These are phyloP conservation scores for Arizona elegans DNA, from an alignment of 2,113 vertebrate species.

Conservation along the genomic window DNA sequence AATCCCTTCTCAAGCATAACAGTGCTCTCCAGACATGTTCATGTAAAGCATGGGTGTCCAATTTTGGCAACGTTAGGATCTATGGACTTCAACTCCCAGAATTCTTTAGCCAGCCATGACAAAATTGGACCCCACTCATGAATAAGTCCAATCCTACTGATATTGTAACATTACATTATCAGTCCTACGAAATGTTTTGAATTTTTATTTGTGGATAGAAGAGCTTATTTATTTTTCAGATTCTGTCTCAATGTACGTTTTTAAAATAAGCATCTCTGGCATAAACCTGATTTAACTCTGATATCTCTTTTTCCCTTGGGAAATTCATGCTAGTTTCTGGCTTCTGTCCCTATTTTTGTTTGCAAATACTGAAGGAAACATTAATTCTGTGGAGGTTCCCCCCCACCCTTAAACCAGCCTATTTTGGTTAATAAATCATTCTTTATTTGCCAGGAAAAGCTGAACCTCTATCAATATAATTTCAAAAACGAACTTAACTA, in stretches of 20 bases:
- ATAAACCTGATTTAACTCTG: constrained; percentile 48
- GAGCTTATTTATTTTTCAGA: constrained; percentile 36
- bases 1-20: background rate
- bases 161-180: background rate
- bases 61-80: background rate
- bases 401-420: background rate
- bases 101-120: background rate
- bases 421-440: constrained; percentile 34
- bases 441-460: constrained; percentile 26
- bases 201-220: background rate
- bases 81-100: background rate
- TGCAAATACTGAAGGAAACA: background rate
- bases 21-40: background rate
- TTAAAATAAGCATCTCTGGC: constrained; percentile 18
- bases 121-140: background rate
- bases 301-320: constrained; percentile 51
- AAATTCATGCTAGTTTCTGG: constrained; percentile 1
- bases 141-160: background rate
- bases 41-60: background rate
- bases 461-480: constrained; percentile 29
- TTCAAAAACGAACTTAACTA: constrained; percentile 50
- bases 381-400: constrained; percentile 7
- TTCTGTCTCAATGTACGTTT: background rate
- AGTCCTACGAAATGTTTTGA: constrained; percentile 1
- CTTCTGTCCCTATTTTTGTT: constrained; percentile 2